Conservation (phyloP, 2,888 invertebrate species). For the Diloba caeruleocephala region DNA sequence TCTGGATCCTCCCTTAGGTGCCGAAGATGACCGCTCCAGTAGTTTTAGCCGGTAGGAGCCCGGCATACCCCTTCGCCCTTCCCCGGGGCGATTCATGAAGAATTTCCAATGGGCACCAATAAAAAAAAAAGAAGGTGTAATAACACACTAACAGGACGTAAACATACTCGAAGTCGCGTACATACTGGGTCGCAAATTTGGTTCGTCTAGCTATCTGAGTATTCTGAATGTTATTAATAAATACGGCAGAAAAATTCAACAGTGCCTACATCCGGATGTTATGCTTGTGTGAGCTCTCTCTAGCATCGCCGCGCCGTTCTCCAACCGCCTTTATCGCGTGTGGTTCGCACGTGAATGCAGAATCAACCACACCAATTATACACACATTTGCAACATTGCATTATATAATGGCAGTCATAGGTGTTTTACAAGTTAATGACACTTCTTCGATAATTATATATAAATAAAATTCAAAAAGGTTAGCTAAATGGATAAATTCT, state of each 20-base stretch:
- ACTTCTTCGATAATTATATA: constrained; percentile 21
- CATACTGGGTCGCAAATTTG: not conserved
- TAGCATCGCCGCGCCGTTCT: constrained; percentile 8
- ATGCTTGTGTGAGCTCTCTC: constrained; percentile 27
- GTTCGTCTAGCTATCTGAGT: not conserved
- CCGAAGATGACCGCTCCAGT: too few species aligned
- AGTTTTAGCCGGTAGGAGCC: too few species aligned
- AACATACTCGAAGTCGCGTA: too few species aligned
- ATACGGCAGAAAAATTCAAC: constrained; percentile 12
- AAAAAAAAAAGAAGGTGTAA: too few species aligned
- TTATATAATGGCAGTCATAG: constrained; percentile 48
- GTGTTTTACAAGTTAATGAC: constrained; percentile 34
- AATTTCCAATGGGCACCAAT: too few species aligned
- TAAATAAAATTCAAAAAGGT: constrained; percentile 26
- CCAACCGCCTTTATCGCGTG: constrained; percentile 44
- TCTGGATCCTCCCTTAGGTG: too few species aligned
- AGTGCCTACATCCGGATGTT: constrained; percentile 48
- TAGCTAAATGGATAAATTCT: constrained; percentile 4
- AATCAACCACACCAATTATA: constrained; percentile 42
- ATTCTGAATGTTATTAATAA: not conserved
- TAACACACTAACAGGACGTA: too few species aligned
- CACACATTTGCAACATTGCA: constrained; percentile 40
- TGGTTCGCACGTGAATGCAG: constrained; percentile 47
- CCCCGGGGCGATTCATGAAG: too few species aligned
- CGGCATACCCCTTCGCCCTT: too few species aligned